phyloP scores from a whole-genome alignment of 1,140 invertebrate species.

The Saxidomus purpurata region DNA sequence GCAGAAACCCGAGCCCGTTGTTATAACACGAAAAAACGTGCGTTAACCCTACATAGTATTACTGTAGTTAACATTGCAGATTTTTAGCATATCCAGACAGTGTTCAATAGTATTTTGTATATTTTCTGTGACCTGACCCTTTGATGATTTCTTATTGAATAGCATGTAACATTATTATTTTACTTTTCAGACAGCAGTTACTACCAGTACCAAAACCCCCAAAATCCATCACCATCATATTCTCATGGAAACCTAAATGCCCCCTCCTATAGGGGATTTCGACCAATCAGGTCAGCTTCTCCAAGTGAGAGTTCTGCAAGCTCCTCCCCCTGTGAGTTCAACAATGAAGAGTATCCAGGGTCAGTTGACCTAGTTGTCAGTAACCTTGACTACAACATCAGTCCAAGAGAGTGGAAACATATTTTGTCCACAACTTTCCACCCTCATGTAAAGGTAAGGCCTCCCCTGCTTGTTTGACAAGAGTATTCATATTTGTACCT shows the following conservation, averaged over 20 bases:
- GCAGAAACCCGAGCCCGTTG: no score
- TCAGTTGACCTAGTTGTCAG: conserved; percentile 91
- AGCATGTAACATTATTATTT: no score
- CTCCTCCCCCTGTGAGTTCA: conserved; percentile 49
- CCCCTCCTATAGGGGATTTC: conserved; percentile 32
- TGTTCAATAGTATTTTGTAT: no score
- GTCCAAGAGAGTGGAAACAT: conserved; percentile 90
- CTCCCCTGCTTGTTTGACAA: no score
- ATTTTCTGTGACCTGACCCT: no score
- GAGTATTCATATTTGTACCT: no score
- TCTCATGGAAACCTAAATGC: conserved; percentile 17
- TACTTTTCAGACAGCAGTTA: conserved; percentile 30
- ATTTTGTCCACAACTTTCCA: conserved; percentile 90
- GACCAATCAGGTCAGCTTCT: conserved; percentile 54
- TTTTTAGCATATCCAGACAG: no score
- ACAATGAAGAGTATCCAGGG: conserved; percentile 50
- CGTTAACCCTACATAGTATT: no score
- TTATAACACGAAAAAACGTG: no score
- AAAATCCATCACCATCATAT: neutral
- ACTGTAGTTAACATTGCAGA: no score
- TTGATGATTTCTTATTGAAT: no score
- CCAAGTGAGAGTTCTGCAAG: conserved; percentile 56
- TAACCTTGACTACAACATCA: conserved; percentile 93
- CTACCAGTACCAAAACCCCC: conserved; percentile 10
- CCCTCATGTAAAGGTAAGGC: conserved; percentile 90